Evolutionary conservation across 2,113 vertebrate genomes (phyloP), one percentile per base, ranked within the genome.

Genomic region (Chaenogobius annularis): DNA sequence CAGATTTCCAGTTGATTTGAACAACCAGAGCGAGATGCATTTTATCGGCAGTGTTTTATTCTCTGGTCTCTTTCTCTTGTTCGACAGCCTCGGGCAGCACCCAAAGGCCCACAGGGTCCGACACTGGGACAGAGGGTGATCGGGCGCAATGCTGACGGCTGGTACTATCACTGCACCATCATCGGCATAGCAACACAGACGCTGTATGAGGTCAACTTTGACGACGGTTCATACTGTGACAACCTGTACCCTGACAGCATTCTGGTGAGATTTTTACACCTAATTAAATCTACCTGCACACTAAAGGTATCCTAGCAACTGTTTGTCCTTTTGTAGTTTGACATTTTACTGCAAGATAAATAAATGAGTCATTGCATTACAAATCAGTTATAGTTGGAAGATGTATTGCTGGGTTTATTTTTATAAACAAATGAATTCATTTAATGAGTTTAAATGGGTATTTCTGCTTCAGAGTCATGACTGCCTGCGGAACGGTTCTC

Each of bases 151-250:
- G 89, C 90, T 1, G 96, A 97, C 0, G 91, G 95, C 22, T 94
- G 96, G 85, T 98, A 96, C 88, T 97, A 98, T 79, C 93, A 93
- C 75, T 96, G 97, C 68, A 94, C 90, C 62, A 91, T 98, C 81
- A 97, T 98, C 0, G 98, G 97, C 76, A 90, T 86, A 48, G 94
- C 93, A 1, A 92, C 94, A 0, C 97, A 98, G 89, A 96, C 92
- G 2, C 95, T 94, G 92, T 98, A 97, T 3, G 98, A 98, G 83
- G 96, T 99, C 15, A 98, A 98, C 91, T 99, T 96, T 0, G 96
- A 98, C 0, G 96, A 99, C 0, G 98, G 97, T 3, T 98, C 97
- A 2, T 99, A 98, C 92, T 98, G 96, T 0, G 96, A 99, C 93
- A 99, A 99, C 83, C 77, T 99, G 11, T 93, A 95, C 82, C 98